phyloP scores from a whole-genome alignment of 2,888 invertebrate genomes.

The Empis stercorea region DNA sequence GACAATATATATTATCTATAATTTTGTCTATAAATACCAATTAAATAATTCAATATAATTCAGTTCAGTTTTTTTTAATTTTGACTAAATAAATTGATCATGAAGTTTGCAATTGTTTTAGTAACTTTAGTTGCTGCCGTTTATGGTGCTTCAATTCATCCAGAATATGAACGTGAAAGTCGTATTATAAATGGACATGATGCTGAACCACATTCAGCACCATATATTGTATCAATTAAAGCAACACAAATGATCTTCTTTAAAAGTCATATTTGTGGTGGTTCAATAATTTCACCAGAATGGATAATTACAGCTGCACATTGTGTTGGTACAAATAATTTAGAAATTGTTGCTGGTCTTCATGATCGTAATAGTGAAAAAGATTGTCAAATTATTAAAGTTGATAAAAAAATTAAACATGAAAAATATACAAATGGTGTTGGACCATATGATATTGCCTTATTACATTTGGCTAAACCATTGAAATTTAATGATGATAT shows the following conservation, averaged over 20 bases:
- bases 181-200: slow-evolving; percentile 29
- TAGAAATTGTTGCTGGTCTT: slow-evolving; percentile 35
- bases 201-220: slow-evolving; percentile 33
- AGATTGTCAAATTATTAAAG: slow-evolving; percentile 21
- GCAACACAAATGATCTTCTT: slow-evolving; percentile 14
- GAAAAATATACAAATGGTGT: slow-evolving; percentile 27
- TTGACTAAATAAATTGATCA: background rate
- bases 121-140: background rate
- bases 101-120: background rate
- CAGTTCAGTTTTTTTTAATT: background rate
- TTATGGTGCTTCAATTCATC: background rate
- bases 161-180: slow-evolving; percentile 21
- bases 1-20: no score
- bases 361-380: slow-evolving; percentile 23
- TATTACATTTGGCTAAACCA: slow-evolving; percentile 30
- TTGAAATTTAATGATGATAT: slow-evolving; percentile 26
- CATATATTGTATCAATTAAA: slow-evolving; percentile 34
- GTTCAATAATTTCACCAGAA: slow-evolving; percentile 30
- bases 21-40: no score
- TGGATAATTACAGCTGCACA: slow-evolving; percentile 36
- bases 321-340: slow-evolving; percentile 21
- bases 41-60: background rate
- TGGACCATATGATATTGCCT: slow-evolving; percentile 42
- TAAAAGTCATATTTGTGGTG: slow-evolving; percentile 36
- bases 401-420: slow-evolving; percentile 28